A percentile compares a stretch with the other conserved stretches of the same genome.
These are phyloP conservation scores for Sternotherus odoratus DNA, from an alignment of 2,797 vertebrate species.

Conservation along the genomic window DNA sequence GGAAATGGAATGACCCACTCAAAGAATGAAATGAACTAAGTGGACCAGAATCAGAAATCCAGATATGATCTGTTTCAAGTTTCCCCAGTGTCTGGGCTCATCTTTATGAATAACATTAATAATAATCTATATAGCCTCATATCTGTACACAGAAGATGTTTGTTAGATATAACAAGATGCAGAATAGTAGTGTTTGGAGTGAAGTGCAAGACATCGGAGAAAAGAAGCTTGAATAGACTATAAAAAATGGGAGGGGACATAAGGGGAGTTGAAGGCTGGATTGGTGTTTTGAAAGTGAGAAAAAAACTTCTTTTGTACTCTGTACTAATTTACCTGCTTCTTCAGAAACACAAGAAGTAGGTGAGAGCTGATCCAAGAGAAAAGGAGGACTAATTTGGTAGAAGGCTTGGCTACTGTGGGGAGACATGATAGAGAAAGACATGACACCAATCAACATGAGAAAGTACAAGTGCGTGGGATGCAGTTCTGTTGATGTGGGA, in stretches of 20 bases:
- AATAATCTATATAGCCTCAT: not conserved
- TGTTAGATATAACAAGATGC: not conserved
- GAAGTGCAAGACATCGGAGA: not conserved
- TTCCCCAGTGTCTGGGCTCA: not conserved
- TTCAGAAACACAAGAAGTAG: not conserved
- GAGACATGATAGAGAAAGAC: not conserved
- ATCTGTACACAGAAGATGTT: not conserved
- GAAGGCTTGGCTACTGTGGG: not conserved
- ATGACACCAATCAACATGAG: not conserved
- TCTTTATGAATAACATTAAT: not conserved
- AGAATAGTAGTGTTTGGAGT: not conserved
- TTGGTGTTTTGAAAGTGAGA: not conserved
- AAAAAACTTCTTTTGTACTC: not conserved
- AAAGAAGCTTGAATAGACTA: not conserved
- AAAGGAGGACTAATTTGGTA: not conserved
- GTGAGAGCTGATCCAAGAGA: not conserved
- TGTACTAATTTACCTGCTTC: not conserved
- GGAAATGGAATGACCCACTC: not conserved
- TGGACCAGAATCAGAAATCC: not conserved
- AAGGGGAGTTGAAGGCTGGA: not conserved
- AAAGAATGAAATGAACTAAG: not conserved
- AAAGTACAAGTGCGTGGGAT: not conserved
- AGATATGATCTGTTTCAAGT: not conserved
- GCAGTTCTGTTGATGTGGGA: not conserved
- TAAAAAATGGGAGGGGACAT: not conserved